Conservation (phyloP, 2,888 invertebrate species). For the Ferrisia virgata region DNA sequence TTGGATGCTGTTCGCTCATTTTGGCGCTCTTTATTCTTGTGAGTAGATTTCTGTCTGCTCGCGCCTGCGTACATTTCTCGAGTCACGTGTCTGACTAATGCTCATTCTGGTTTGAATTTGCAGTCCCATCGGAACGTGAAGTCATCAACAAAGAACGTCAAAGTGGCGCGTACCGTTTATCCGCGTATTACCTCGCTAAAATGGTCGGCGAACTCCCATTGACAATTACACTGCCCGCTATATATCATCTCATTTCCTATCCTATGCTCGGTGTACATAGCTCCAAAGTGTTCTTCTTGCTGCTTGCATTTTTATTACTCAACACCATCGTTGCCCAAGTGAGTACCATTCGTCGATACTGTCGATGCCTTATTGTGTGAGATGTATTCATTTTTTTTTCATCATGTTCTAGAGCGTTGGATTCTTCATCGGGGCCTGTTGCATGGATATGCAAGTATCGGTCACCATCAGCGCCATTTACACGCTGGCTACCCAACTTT, state of each 20-base stretch:
- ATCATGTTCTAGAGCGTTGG: constrained; percentile 67
- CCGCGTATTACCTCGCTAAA: constrained; percentile 77
- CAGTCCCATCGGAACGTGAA: constrained; percentile 75
- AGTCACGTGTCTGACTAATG: constrained; percentile 23
- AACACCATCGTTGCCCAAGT: constrained; percentile 72
- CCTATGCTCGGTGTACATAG: constrained; percentile 69
- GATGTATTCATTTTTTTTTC: not conserved
- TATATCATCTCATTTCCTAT: constrained; percentile 73
- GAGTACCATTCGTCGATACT: constrained; percentile 47
- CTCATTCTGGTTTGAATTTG: constrained; percentile 64
- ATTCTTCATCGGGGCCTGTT: constrained; percentile 73
- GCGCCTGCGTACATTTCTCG: no score
- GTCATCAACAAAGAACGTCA: constrained; percentile 76
- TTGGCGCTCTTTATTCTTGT: constrained; percentile 76
- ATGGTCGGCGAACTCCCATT: constrained; percentile 76
- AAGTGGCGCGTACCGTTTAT: constrained; percentile 73
- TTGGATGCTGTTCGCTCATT: constrained; percentile 77
- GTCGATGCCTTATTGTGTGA: no score
- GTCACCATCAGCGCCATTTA: constrained; percentile 74
- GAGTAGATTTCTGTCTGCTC: no score
- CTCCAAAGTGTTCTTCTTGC: constrained; percentile 65
- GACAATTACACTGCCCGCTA: constrained; percentile 69
- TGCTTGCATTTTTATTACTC: constrained; percentile 66
- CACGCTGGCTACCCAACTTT: constrained; percentile 71
- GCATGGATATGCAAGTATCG: constrained; percentile 73